Conservation (phyloP, 1,140 invertebrate species). For the Chionoecetes opilio region DNA sequence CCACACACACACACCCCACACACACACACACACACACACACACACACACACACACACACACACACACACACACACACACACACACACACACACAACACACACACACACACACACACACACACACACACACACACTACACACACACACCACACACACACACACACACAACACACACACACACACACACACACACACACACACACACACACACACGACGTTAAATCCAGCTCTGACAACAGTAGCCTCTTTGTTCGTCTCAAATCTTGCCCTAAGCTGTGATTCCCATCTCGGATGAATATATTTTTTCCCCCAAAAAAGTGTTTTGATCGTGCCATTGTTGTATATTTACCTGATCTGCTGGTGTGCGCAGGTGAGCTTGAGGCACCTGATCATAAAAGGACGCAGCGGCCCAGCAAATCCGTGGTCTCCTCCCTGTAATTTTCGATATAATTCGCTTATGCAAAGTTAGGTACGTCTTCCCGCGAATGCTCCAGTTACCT, state of each 20-base stretch:
- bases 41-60: slow-evolving; percentile 28
- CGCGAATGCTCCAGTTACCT: neutral
- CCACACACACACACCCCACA: neutral
- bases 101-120: neutral
- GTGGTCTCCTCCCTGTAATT: slow-evolving; percentile 18
- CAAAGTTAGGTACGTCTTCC: neutral
- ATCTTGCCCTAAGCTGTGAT: neutral
- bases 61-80: slow-evolving; percentile 12
- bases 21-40: neutral
- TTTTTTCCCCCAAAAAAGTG: slow-evolving; percentile 1
- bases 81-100: neutral
- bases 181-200: neutral
- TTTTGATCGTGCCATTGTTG: neutral
- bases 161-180: neutral
- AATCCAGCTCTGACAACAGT: neutral
- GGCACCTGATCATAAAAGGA: neutral
- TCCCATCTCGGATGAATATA: neutral
- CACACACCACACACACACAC: slow-evolving; percentile 12
- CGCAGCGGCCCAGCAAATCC: slow-evolving; percentile 22
- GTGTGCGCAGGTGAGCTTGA: neutral
- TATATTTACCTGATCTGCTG: neutral
- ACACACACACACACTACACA: neutral
- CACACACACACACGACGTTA: neutral
- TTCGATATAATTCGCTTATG: slow-evolving; percentile 7
- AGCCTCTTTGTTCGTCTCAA: neutral